Evolutionary conservation across 1,140 invertebrate genomes (phyloP).

Genomic region (Epicauta chinensis): DNA sequence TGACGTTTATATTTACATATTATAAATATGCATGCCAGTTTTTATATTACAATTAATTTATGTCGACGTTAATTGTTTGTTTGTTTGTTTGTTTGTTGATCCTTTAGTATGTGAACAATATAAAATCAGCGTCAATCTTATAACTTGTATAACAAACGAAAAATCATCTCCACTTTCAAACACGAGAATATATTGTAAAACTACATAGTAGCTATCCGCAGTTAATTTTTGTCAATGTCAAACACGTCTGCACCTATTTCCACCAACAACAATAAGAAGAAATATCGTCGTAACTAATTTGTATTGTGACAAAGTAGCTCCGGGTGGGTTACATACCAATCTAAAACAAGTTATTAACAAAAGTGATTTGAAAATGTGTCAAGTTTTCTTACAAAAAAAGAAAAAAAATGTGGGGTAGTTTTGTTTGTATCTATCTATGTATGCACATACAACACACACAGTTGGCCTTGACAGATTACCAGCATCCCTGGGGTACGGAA

Average conservation of each 20-base stretch:
- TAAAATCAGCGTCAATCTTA: no score
- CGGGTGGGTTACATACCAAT: not conserved
- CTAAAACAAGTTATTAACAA: constrained; percentile 7
- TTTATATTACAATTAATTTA: constrained; percentile 9
- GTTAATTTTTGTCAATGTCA: no score
- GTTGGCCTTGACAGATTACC: constrained; percentile 9
- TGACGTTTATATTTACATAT: constrained; percentile 10
- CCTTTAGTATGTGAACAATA: no score
- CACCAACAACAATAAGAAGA: not conserved
- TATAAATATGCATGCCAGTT: constrained; percentile 9
- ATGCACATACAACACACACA: constrained; percentile 3
- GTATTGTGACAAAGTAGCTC: not conserved
- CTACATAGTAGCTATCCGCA: no score
- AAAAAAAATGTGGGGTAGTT: not conserved
- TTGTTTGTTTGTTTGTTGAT: no score
- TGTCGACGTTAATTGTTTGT: constrained; percentile 15
- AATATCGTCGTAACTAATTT: not conserved
- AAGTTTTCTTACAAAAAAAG: constrained; percentile 4
- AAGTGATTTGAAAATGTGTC: constrained; percentile 18
- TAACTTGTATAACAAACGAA: no score
- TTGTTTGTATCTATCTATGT: not conserved
- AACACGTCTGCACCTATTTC: no score
- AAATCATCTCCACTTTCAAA: no score
- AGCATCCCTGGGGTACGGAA: constrained; percentile 10
- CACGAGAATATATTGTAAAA: no score